Conservation (phyloP, 1,140 invertebrate genomes). For the Drosophila jambulina region DNA sequence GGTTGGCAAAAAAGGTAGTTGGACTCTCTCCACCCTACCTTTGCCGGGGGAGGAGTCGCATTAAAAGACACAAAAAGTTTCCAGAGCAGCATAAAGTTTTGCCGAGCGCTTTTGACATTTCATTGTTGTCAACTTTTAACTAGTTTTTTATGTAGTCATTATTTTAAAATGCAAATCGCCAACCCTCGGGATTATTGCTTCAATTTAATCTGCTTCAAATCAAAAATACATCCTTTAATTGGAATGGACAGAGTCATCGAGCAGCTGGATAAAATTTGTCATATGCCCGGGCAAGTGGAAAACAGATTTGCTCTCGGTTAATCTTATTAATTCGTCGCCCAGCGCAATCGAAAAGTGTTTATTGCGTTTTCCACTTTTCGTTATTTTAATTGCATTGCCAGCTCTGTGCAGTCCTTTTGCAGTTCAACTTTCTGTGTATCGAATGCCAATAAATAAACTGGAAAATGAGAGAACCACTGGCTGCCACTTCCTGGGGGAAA, state of each 20-base stretch:
- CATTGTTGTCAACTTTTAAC: conserved; percentile 83
- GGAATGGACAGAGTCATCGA: conserved; percentile 14
- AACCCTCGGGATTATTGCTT: conserved; percentile 29
- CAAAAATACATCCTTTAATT: conserved; percentile 58
- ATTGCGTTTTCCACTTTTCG: conserved; percentile 60
- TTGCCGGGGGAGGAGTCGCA: conserved; percentile 48
- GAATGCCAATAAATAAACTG: conserved; percentile 44
- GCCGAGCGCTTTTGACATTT: conserved; percentile 70
- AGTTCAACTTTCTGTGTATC: conserved; percentile 27
- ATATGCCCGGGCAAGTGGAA: conserved; percentile 21
- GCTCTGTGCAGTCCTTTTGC: conserved; percentile 2
- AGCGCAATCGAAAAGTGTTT: conserved; percentile 63
- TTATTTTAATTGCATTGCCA: conserved; percentile 71
- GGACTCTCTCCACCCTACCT: background rate
- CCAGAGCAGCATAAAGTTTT: conserved; percentile 60
- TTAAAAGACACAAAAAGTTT: conserved; percentile 69
- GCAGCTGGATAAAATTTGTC: conserved; percentile 17
- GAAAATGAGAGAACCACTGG: conserved; percentile 20
- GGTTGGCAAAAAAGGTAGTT: conserved; percentile 26
- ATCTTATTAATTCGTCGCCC: conserved; percentile 58
- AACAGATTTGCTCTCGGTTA: conserved; percentile 37
- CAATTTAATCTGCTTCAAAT: conserved; percentile 52
- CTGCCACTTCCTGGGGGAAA: background rate
- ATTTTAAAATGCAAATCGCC: conserved; percentile 74
- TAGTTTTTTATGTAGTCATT: conserved; percentile 79